Conservation (phyloP, 2,888 invertebrate species). For the Aporophyla lueneburgensis region DNA sequence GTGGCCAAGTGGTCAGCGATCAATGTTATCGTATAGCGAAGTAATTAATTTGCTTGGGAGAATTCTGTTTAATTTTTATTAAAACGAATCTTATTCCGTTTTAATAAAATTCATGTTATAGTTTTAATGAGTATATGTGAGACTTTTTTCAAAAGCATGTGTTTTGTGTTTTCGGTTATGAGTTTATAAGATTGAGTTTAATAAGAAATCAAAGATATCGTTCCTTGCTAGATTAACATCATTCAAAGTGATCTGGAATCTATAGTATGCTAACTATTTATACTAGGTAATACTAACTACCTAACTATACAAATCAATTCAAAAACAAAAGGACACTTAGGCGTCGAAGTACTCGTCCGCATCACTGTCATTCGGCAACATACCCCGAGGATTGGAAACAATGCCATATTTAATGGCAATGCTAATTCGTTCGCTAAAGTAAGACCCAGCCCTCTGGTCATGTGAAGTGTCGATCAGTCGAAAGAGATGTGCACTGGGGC, state of each 20-base stretch:
- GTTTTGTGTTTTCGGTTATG: background rate
- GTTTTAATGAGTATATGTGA: background rate
- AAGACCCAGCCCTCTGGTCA: too few species aligned
- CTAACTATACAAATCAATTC: too few species aligned
- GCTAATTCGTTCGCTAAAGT: too few species aligned
- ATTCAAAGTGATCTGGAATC: background rate
- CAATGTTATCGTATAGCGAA: slow-evolving; percentile 25
- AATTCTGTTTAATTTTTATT: slow-evolving; percentile 26
- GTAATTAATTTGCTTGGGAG: slow-evolving; percentile 42
- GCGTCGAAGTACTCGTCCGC: too few species aligned
- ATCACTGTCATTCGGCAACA: too few species aligned
- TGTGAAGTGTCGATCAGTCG: too few species aligned
- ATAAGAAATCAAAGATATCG: background rate
- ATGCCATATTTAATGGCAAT: too few species aligned
- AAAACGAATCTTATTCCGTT: background rate
- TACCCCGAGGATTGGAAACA: too few species aligned
- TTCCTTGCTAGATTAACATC: background rate
- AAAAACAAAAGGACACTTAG: too few species aligned
- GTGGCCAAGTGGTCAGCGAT: slow-evolving; percentile 28
- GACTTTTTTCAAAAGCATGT: background rate
- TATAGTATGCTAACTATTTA: background rate
- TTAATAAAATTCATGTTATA: too few species aligned
- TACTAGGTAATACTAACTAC: too few species aligned
- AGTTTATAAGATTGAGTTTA: background rate
- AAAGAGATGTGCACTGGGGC: too few species aligned